These are phyloP conservation scores for Heterotilapia buettikoferi DNA, from an alignment of 2,113 vertebrate genomes.

Conservation along the genomic window DNA sequence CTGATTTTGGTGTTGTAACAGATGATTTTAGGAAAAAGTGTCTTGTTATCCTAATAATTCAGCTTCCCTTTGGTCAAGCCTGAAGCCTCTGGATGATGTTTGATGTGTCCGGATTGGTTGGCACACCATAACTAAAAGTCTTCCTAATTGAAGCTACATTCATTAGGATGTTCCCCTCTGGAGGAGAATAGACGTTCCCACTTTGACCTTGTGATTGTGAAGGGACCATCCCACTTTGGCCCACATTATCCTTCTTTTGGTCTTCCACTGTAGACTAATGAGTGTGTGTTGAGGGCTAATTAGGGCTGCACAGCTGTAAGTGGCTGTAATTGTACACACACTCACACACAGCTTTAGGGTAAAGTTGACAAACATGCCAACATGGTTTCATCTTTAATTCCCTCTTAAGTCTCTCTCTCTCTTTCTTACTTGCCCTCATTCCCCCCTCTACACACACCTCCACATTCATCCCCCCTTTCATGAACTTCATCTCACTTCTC, in stretches of 20 bases:
- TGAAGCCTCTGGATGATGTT: too few relatives aligned
- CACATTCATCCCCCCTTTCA: not conserved
- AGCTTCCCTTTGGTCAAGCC: too few relatives aligned
- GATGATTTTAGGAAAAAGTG: too few relatives aligned
- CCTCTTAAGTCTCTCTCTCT: not conserved
- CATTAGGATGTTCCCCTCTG: not conserved
- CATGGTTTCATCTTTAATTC: not conserved
- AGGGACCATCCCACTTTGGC: not conserved
- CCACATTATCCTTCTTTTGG: not conserved
- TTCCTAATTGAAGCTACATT: not conserved
- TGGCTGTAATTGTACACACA: not conserved
- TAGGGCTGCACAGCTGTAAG: not conserved
- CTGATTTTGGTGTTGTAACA: too few relatives aligned
- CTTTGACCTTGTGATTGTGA: not conserved
- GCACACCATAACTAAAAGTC: fast-evolving
- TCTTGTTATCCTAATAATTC: too few relatives aligned
- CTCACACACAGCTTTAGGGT: not conserved
- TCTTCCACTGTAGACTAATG: not conserved
- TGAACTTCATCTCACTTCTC: not conserved
- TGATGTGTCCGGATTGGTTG: too few relatives aligned
- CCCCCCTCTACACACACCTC: not conserved
- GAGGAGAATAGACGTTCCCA: not conserved
- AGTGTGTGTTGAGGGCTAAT: not conserved
- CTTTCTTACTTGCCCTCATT: not conserved
- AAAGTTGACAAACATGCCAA: not conserved